Percentiles rank a stretch among this genome's conserved stretches.
phyloP scores from a whole-genome alignment of 2,888 invertebrate species.

The Nezara viridula region DNA sequence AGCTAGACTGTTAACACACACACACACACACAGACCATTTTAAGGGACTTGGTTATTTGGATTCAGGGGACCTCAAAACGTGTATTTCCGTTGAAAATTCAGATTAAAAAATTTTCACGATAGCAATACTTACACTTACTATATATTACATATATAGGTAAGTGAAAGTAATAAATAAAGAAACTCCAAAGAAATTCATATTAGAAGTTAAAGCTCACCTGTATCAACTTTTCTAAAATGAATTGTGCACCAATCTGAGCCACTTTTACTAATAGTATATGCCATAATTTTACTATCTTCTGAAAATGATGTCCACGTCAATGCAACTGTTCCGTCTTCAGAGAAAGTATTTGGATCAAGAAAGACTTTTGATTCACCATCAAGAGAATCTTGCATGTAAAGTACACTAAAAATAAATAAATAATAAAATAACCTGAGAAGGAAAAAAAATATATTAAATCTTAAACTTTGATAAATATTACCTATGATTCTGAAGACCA shows the following conservation, averaged over 20 bases:
- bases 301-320: slow-evolving; percentile 84
- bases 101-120: no score
- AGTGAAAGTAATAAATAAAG: no score
- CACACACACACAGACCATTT: no score
- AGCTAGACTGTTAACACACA: no score
- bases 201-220: slow-evolving; percentile 70
- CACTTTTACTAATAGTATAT: slow-evolving; percentile 91
- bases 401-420: slow-evolving; percentile 79
- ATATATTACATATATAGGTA: no score
- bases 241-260: slow-evolving; percentile 97
- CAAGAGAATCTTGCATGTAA: slow-evolving; percentile 86
- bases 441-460: slow-evolving; percentile 73
- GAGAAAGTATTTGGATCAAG: slow-evolving; percentile 95
- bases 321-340: slow-evolving; percentile 89
- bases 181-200: no score
- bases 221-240: slow-evolving; percentile 83
- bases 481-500: slow-evolving; percentile 97
- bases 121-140: no score
- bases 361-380: slow-evolving; percentile 85
- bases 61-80: no score
- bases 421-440: slow-evolving; percentile 24
- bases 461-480: slow-evolving; percentile 75
- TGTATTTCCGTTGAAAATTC: no score
- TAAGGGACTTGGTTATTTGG: no score
- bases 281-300: slow-evolving; percentile 92